These are phyloP conservation scores for Mormyrus iriodes DNA, from an alignment of 2,113 vertebrate species.

Conservation along the genomic window DNA sequence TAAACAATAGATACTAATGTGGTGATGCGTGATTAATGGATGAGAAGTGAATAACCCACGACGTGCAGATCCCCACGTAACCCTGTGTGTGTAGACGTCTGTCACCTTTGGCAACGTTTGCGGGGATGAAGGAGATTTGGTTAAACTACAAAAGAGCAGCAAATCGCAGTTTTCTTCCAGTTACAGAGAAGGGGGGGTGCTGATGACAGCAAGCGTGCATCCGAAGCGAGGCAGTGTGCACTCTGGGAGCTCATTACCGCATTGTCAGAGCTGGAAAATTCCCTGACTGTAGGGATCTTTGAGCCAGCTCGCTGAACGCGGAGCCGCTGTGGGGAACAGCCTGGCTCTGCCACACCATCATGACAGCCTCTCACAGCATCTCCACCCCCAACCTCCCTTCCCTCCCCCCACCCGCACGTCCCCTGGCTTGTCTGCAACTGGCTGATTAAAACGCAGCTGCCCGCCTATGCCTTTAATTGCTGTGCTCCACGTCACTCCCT, in stretches of 20 bases:
- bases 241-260: constrained; percentile 65
- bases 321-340: constrained; percentile 34
- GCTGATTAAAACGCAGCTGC: constrained; percentile 10
- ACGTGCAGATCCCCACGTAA: neutral
- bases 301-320: constrained; percentile 51
- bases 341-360: constrained; percentile 36
- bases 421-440: neutral
- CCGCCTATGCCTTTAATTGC: constrained; percentile 13
- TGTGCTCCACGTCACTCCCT: neutral
- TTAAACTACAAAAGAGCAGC: constrained; percentile 16
- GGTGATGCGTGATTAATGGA: neutral
- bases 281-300: constrained; percentile 38
- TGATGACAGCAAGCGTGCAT: constrained; percentile 28
- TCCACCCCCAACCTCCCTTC: neutral
- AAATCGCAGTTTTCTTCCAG: constrained; percentile 28
- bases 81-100: neutral
- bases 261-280: constrained; percentile 46
- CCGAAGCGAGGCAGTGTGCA: constrained; percentile 44
- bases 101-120: neutral
- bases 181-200: constrained; percentile 21
- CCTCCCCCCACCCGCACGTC: neutral
- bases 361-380: constrained; percentile 32
- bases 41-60: neutral
- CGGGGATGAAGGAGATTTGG: neutral
- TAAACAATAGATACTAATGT: neutral